phyloP scores from a whole-genome alignment of 2,113 vertebrate species.

The Eonycteris spelaea region DNA sequence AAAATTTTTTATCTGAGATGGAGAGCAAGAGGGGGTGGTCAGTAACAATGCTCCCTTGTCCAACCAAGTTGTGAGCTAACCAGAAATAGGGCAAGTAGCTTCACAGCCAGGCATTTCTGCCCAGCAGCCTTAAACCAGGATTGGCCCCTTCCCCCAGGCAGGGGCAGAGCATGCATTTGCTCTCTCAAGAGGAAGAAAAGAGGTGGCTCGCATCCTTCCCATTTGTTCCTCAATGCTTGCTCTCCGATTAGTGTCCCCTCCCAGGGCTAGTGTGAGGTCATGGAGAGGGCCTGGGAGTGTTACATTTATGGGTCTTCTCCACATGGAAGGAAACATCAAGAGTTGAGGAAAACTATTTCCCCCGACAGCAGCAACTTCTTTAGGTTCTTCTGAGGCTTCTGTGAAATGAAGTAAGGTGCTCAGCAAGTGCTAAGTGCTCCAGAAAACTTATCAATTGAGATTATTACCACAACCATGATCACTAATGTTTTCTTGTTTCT shows the following conservation, averaged over 20 bases:
- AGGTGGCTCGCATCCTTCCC: accelerated
- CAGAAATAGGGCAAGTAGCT: background rate
- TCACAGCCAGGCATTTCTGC: background rate
- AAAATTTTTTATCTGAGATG: background rate
- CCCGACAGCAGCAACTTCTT: background rate
- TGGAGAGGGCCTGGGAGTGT: background rate
- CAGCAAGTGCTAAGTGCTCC: background rate
- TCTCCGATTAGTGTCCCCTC: background rate
- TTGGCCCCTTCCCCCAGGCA: background rate
- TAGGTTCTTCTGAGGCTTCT: background rate
- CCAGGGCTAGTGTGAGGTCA: background rate
- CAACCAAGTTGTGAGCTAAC: background rate
- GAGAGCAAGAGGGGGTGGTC: background rate
- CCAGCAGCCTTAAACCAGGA: background rate
- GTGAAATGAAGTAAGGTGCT: background rate
- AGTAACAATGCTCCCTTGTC: background rate
- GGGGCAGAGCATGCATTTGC: background rate
- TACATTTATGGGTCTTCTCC: background rate
- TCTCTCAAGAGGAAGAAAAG: background rate
- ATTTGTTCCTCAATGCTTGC: background rate
- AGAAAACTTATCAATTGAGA: background rate
- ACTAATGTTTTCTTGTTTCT: no score
- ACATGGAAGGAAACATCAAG: background rate
- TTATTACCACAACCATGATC: background rate
- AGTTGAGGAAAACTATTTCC: background rate